Base-by-base conservation (phyloP, 2,888 invertebrate species). In the Drosophila mulleri region DNA sequence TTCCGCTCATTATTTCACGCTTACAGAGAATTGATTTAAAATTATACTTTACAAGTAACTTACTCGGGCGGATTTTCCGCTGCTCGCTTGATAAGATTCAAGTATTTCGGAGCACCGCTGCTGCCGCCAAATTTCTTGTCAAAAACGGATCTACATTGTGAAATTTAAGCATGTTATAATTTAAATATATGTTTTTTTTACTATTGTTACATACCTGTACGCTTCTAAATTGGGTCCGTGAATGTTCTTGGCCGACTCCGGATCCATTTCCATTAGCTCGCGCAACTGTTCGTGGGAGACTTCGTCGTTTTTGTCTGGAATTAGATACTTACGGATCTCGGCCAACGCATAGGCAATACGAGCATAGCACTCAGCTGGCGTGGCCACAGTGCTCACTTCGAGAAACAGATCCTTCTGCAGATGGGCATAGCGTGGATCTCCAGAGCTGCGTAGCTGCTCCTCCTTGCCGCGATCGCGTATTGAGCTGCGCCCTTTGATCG, bases 341-440 rank as follows among this genome's bases (percentile, higher is more conserved):
- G 90, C 89, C 23, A 90, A 66, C 7, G 90, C 90, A 35, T 91
- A 90, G 1, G 90, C 90, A 14, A 88, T 78, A 57, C 98, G 94
- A 0, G 97, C 97, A 90, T 98, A 96, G 3, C 97, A 97, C 88
- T 97, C 97, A 0, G 96, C 96, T 0, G 97, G 97, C 0, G 97
- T 96, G 1, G 97, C 98, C 60, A 97, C 94, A 0, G 97, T 97
- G 23, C 97, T 96, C 35, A 98, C 96, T 93, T 98, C 97, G 0
- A 98, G 96, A 90, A 98, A 98, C 12, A 98, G 93, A 89, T 98
- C 98, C 80, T 98, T 98, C 35, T 95, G 94, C 35, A 98, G 94
- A 92, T 98, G 98, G 0, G 96, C 95, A 92, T 97, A 98, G 89
- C 98, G 98, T 0, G 97, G 97, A 92, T 98, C 98, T 58, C 96